phyloP scores from a whole-genome alignment of 2,888 invertebrate genomes.

The Ormyrus labotus region DNA sequence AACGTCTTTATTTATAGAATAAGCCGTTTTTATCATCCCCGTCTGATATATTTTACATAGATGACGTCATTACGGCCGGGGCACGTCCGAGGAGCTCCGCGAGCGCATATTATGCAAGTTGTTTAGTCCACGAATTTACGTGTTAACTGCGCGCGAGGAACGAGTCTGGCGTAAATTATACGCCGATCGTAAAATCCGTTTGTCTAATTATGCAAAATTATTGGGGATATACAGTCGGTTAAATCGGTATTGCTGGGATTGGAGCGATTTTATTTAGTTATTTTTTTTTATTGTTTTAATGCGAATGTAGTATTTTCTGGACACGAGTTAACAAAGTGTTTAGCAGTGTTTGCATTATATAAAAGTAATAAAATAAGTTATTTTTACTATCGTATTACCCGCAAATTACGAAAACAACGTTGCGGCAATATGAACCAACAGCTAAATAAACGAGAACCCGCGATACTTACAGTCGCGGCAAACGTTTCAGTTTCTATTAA shows the following conservation, averaged over 20 bases:
- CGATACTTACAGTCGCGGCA: not conserved
- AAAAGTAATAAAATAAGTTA: no score
- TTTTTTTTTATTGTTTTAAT: no score
- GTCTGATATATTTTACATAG: not conserved
- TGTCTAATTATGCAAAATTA: not conserved
- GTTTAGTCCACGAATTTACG: not conserved
- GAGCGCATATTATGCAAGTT: slow-evolving; percentile 21
- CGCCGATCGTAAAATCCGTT: slow-evolving; percentile 3
- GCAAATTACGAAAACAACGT: no score
- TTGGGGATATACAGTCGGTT: not conserved
- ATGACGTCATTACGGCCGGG: slow-evolving; percentile 20
- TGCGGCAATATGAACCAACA: no score
- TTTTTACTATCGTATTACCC: no score
- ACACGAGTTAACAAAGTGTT: no score
- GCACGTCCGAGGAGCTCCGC: not conserved
- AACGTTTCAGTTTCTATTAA: not conserved
- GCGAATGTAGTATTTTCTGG: no score
- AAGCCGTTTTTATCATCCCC: not conserved
- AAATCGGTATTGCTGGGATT: no score
- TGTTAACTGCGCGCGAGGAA: not conserved
- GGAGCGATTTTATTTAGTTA: no score
- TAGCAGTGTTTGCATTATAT: no score
- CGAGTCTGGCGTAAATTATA: not conserved
- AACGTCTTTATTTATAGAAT: slow-evolving; percentile 35
- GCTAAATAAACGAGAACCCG: not conserved